Evolutionary conservation across 2,797 vertebrate genomes (phyloP).

Genomic region (Acanthurus leucopareius): DNA sequence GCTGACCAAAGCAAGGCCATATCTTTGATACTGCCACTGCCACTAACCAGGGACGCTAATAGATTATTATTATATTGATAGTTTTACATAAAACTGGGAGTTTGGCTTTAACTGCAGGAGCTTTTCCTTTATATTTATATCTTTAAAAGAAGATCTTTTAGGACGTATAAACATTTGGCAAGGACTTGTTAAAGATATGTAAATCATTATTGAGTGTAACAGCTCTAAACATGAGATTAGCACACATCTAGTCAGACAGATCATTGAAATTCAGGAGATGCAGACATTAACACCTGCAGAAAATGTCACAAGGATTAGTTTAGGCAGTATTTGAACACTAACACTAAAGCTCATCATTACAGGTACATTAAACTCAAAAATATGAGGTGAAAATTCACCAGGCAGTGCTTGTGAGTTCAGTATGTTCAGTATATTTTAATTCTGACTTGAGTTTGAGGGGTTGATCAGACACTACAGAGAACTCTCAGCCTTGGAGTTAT

Average conservation of each 20-base stretch:
- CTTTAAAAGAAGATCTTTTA: too few relatives aligned
- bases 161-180: too few relatives aligned
- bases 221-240: too few relatives aligned
- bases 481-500: background rate
- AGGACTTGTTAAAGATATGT: too few relatives aligned
- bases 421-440: background rate
- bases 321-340: background rate
- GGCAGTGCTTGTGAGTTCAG: background rate
- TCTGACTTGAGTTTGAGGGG: background rate
- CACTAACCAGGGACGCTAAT: background rate
- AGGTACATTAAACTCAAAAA: background rate
- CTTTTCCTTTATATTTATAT: too few relatives aligned
- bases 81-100: constrained; percentile 20
- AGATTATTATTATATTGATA: constrained; percentile 21
- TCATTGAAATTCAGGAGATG: constrained; percentile 4
- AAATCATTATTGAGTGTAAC: too few relatives aligned
- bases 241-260: too few relatives aligned
- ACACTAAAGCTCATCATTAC: background rate
- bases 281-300: constrained; percentile 1
- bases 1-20: background rate
- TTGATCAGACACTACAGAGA: background rate
- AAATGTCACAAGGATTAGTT: background rate
- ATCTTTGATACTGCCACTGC: background rate
- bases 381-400: background rate
- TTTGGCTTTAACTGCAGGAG: constrained; percentile 12